phyloP scores from a whole-genome alignment of 2,797 vertebrate genomes.

The Eulemur albifrons region DNA sequence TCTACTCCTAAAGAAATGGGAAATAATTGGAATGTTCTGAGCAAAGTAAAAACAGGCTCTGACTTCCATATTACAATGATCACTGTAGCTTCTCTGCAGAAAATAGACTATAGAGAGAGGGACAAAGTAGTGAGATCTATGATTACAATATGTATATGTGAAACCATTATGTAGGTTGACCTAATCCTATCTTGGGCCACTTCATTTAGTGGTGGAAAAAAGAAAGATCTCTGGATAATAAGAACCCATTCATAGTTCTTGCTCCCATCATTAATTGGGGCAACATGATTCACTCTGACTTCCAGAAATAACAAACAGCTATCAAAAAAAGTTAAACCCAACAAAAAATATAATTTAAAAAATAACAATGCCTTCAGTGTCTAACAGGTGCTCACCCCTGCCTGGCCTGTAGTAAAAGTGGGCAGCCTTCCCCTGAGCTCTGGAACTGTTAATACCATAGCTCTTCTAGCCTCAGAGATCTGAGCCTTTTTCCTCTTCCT shows the following conservation, averaged over 20 bases:
- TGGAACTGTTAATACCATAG: background rate
- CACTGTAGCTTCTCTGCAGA: background rate
- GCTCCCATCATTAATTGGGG: background rate
- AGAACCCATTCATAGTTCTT: background rate
- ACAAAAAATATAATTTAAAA: background rate
- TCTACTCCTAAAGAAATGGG: background rate
- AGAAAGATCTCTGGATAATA: background rate
- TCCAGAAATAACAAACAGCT: background rate
- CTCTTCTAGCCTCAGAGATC: background rate
- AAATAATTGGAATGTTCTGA: background rate
- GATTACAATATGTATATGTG: background rate
- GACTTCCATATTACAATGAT: background rate
- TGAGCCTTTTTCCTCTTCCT: background rate
- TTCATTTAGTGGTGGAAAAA: background rate
- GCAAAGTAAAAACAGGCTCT: background rate
- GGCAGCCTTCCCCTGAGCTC: background rate
- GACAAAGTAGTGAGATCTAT: background rate
- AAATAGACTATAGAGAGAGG: background rate
- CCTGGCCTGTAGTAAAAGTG: background rate
- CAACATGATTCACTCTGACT: background rate
- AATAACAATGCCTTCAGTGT: background rate
- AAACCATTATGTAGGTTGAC: background rate
- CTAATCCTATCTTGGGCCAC: background rate
- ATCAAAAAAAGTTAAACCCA: background rate
- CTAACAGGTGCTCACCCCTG: background rate